Base-by-base conservation (phyloP, 2,888 invertebrate species). In the Eucera pruinosa region DNA sequence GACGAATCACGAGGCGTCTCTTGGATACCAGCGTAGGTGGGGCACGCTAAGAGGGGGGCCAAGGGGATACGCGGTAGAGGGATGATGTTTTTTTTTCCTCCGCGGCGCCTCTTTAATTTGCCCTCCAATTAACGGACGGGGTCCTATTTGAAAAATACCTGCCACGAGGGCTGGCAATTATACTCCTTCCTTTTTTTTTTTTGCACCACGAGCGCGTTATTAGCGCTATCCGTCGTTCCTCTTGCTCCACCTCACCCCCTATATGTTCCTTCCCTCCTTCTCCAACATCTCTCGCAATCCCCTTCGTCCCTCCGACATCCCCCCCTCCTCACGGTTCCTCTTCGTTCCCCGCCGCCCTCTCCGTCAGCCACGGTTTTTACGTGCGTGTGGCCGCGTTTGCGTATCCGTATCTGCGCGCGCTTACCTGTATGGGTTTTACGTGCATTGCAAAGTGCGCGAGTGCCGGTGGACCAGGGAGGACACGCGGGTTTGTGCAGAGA, bases 41-140 rank as follows among this genome's bases (percentile, higher is more conserved):
- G 80, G 69, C 66, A 70, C 82, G 75, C 57, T 60, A 80, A 78
- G 82, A 72, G 58, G 69, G 72, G 82, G 57, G 50, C 75, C 71
- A 68, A 70, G 76, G 61, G 70, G 54, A 66, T 57, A 71, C 71
- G 4, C 43, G 71, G 60, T n/a, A 65, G 81, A 69, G 82, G 81
- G 73, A 82, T 78, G 84, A 85, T 85, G 84, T 82, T 85, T 85
- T 85, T n/a, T n/a, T 85, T 85, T 85, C 82, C 85, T 85, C 83
- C 78, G 78, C 84, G 84, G 85, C 83, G 86, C 85, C 86, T 88
- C 85, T 88, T 88, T 88, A 87, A 88, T 88, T 88, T 86, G 86
- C 88, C 86, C 84, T 87, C 89, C 89, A 89, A 88, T 89, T 88
- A 89, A 88, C 88, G 87, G 83, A 80, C 81, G 80, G 84, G 82